These are phyloP conservation scores for Alauda arvensis DNA, from an alignment of 2,797 vertebrate genomes.

Conservation along the genomic window DNA sequence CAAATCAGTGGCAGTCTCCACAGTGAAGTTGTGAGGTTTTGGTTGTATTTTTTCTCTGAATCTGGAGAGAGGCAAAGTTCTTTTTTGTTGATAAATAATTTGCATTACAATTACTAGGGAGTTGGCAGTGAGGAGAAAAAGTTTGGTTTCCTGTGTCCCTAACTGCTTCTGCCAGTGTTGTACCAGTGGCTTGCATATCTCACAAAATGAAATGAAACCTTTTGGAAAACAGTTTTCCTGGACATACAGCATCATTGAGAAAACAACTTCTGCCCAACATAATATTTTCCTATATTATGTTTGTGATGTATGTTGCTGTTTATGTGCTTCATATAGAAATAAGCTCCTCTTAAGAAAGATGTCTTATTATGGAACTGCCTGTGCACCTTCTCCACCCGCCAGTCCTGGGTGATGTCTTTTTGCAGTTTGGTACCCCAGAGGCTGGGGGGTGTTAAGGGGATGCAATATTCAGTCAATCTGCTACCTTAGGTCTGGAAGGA, in stretches of 20 bases:
- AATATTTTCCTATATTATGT: not conserved
- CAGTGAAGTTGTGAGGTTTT: not conserved
- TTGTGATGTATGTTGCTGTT: not conserved
- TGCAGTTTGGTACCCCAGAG: not conserved
- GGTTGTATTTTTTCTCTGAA: not conserved
- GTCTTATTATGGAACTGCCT: not conserved
- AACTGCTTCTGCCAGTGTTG: not conserved
- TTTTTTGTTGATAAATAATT: not conserved
- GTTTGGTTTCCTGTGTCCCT: not conserved
- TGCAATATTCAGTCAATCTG: not conserved
- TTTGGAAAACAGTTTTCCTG: not conserved
- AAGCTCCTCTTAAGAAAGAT: not conserved
- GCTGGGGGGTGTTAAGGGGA: not conserved
- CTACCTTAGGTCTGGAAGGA: not conserved
- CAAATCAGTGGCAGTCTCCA: not conserved
- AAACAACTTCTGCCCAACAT: not conserved
- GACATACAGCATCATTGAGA: not conserved
- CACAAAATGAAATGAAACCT: not conserved
- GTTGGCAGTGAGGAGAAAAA: not conserved
- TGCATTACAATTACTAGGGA: not conserved
- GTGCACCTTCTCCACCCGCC: not conserved
- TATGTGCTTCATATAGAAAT: accelerated
- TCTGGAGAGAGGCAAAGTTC: not conserved
- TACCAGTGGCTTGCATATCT: not conserved
- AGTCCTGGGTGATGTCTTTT: not conserved